Conservation (phyloP, 2,797 vertebrate genomes). For the Manis pentadactyla region DNA sequence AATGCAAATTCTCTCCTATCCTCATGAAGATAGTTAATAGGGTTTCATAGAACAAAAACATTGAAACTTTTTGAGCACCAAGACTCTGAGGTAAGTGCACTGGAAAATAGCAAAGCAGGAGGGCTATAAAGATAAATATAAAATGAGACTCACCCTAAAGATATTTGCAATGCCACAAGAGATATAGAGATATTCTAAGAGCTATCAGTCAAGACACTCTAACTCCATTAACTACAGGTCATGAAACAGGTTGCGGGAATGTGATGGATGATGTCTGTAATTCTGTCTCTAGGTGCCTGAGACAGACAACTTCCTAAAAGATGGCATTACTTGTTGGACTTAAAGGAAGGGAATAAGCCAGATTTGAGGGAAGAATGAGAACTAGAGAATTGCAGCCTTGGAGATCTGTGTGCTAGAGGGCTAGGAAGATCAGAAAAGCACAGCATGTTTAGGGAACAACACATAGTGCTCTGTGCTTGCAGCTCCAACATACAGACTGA, state of each 20-base stretch:
- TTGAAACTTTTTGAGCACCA: neutral
- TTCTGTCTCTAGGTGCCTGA: neutral
- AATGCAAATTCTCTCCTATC: neutral
- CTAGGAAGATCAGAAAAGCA: neutral
- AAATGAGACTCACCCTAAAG: neutral
- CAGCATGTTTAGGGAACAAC: neutral
- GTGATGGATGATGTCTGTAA: neutral
- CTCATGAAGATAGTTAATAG: neutral
- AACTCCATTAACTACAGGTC: neutral
- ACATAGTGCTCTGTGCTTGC: accelerated
- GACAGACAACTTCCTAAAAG: neutral
- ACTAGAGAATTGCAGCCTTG: neutral
- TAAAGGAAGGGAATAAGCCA: neutral
- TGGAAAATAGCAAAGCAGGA: neutral
- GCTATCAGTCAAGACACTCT: neutral
- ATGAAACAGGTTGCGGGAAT: neutral
- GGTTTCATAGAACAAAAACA: neutral
- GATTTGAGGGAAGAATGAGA: neutral
- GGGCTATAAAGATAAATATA: neutral
- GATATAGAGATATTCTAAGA: neutral
- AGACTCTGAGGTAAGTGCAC: neutral
- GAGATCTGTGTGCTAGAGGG: neutral
- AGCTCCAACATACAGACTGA: no score
- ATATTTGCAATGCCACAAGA: neutral
- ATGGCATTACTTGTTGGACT: neutral